These are phyloP conservation scores for Phylloscopus whistleri DNA, from an alignment of 2,113 vertebrate genomes.

Conservation along the genomic window DNA sequence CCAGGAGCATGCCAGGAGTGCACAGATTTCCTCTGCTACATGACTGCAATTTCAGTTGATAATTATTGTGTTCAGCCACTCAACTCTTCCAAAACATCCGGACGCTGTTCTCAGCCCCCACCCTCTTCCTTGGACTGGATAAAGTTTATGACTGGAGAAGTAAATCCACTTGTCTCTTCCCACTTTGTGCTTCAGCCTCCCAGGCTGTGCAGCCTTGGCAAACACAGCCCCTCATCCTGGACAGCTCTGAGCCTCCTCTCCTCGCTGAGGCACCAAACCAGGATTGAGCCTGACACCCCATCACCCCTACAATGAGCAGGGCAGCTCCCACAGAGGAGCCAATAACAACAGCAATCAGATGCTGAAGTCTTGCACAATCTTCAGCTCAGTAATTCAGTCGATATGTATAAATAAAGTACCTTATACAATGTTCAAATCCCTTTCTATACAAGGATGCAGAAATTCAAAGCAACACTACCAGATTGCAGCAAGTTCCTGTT, in stretches of 20 bases:
- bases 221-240: rapidly evolving
- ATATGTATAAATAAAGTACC: not conserved
- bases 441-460: not conserved
- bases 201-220: not conserved
- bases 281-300: not conserved
- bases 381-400: not conserved
- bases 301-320: not conserved
- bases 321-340: not conserved
- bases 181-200: not conserved
- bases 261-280: not conserved
- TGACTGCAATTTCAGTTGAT: not conserved
- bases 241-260: not conserved
- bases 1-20: not conserved
- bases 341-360: not conserved
- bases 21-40: not conserved
- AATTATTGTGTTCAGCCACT: not conserved
- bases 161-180: not conserved
- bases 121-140: not conserved
- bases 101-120: not conserved
- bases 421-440: not conserved
- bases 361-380: not conserved
- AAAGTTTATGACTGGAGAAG: not conserved
- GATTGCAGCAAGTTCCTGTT: rapidly evolving
- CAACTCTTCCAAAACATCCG: not conserved
- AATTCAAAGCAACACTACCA: not conserved